These are phyloP conservation scores for Drosophila kuntzei DNA, from an alignment of 2,888 invertebrate species.

Conservation along the genomic window DNA sequence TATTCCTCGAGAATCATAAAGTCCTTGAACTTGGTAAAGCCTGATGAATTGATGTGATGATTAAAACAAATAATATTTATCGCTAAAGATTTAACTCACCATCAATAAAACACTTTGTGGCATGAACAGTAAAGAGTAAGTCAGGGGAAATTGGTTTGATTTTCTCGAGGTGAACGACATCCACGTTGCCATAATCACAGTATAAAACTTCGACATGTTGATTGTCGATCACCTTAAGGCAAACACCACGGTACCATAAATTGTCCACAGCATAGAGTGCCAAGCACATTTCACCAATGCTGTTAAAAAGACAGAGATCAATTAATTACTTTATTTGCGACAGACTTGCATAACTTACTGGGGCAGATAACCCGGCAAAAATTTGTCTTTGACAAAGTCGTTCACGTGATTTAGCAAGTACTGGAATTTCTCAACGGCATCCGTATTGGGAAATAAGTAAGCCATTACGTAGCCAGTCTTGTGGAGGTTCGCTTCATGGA, in stretches of 20 bases:
- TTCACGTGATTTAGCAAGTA: not conserved
- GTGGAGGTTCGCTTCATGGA: conserved; percentile 23
- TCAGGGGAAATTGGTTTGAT: conserved; percentile 46
- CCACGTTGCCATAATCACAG: conserved; percentile 62
- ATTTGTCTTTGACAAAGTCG: conserved; percentile 17
- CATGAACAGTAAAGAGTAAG: conserved; percentile 13
- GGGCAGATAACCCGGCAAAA: conserved; percentile 42
- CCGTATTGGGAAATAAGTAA: conserved; percentile 28
- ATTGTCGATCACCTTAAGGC: conserved; percentile 14
- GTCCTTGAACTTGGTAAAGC: conserved; percentile 47
- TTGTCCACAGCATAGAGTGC: conserved; percentile 46
- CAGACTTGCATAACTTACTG: conserved; percentile 27
- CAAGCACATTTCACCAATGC: conserved; percentile 61
- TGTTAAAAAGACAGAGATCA: not conserved
- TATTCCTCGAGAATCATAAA: conserved; percentile 41
- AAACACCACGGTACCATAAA: conserved; percentile 65
- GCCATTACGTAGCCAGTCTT: conserved; percentile 46
- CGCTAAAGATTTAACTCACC: conserved; percentile 31
- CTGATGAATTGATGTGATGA: conserved; percentile 10
- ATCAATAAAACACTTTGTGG: conserved; percentile 59
- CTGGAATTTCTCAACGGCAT: conserved; percentile 21
- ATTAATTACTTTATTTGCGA: not conserved
- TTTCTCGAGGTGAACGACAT: conserved; percentile 20
- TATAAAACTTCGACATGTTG: conserved; percentile 29
- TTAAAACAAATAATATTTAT: not conserved